A percentile compares a stretch with the other conserved stretches of the same genome.
phyloP scores from a whole-genome alignment of 2,797 vertebrate species.

The Tokudaia muenninki region DNA sequence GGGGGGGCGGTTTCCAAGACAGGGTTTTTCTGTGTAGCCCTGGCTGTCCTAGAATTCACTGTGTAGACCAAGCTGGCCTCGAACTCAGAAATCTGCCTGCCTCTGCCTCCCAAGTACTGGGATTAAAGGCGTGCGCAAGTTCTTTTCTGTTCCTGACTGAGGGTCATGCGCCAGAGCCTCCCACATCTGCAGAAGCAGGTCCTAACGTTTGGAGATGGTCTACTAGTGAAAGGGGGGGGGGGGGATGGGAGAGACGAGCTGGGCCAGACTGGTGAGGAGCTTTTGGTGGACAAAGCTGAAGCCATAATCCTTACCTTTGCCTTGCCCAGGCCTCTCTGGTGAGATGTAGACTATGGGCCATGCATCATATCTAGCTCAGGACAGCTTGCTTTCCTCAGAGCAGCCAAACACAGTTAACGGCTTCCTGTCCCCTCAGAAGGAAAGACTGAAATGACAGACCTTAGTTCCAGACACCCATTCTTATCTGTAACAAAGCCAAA shows the following conservation, averaged over 20 bases:
- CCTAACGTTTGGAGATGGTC: rapidly evolving
- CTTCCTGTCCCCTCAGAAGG: constrained; percentile 1
- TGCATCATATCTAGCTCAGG: not conserved
- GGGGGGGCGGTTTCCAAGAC: too few relatives aligned
- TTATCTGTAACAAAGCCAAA: not conserved
- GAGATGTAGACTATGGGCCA: not conserved
- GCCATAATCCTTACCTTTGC: rapidly evolving
- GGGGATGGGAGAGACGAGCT: not conserved
- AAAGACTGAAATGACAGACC: not conserved
- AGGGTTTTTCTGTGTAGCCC: too few relatives aligned
- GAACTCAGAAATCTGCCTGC: too few relatives aligned
- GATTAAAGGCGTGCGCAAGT: not conserved
- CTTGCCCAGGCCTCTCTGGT: not conserved
- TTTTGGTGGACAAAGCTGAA: not conserved
- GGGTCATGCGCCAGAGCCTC: not conserved
- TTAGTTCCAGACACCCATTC: not conserved
- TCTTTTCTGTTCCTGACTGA: not conserved
- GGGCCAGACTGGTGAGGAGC: not conserved
- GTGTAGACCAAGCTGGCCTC: too few relatives aligned
- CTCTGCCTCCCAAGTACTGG: too few relatives aligned
- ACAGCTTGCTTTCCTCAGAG: not conserved
- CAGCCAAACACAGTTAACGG: not conserved
- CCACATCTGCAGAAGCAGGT: not conserved
- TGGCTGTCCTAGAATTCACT: too few relatives aligned
- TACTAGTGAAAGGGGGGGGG: not conserved